Evolutionary conservation across 2,113 vertebrate species (phyloP).

Genomic region (Lamprologus speciosus): DNA sequence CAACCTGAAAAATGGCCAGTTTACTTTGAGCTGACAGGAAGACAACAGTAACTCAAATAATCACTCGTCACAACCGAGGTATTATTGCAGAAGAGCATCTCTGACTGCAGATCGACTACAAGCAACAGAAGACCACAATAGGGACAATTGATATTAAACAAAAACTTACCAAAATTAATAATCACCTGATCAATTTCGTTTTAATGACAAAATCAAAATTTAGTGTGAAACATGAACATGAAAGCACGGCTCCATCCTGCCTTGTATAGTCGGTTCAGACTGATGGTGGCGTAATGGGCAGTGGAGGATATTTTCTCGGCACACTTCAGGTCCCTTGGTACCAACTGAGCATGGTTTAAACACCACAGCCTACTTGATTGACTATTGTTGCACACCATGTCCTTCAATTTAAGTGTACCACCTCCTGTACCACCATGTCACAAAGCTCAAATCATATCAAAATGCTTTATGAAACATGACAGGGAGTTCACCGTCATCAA

Average conservation of each 20-base stretch:
- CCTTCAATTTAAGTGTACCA: neutral
- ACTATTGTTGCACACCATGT: neutral
- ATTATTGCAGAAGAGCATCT: neutral
- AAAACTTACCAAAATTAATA: neutral
- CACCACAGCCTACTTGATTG: neutral
- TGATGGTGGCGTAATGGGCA: neutral
- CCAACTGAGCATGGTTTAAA: neutral
- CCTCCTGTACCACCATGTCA: neutral
- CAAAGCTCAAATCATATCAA: neutral
- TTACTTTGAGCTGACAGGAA: neutral
- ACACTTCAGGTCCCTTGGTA: neutral
- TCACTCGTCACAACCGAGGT: neutral
- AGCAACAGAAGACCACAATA: neutral
- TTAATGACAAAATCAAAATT: neutral
- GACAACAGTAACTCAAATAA: neutral
- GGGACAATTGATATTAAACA: neutral
- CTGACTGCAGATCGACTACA: neutral
- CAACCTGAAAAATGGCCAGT: neutral
- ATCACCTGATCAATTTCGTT: neutral
- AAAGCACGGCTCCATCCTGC: neutral
- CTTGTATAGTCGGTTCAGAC: neutral
- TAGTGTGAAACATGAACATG: neutral
- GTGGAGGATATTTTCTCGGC: neutral
- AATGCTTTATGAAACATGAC: neutral
- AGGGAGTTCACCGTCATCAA: neutral